Conservation (phyloP, 2,888 invertebrate species). For the Neoaliturus tenellus region DNA sequence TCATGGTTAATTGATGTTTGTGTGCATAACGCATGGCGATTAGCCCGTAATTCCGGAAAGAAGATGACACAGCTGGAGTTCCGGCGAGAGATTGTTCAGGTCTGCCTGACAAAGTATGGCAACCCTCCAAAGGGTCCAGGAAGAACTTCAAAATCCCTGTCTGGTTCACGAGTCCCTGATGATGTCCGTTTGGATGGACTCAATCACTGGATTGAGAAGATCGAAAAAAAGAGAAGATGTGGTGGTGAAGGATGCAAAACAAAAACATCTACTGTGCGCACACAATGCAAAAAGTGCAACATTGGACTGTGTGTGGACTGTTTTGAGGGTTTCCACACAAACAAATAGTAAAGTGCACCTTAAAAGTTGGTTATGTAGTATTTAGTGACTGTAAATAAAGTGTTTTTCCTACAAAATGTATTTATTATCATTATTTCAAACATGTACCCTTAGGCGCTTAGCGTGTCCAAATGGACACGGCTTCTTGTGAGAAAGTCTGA, state of each 20-base stretch:
- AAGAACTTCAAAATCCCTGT: neutral
- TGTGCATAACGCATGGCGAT: constrained; percentile 19
- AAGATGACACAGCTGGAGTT: constrained; percentile 11
- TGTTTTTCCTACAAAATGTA: no score
- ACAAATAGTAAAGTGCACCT: no score
- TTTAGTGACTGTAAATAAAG: no score
- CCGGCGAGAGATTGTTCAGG: constrained; percentile 7
- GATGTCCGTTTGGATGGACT: neutral
- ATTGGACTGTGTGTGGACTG: neutral
- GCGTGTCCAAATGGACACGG: no score
- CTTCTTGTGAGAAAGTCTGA: no score
- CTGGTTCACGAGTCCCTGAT: neutral
- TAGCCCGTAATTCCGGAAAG: neutral
- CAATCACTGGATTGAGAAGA: neutral
- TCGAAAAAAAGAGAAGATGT: neutral
- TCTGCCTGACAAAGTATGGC: neutral
- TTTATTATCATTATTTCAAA: no score
- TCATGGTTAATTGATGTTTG: constrained; percentile 31
- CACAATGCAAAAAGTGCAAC: constrained; percentile 12
- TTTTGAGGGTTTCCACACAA: neutral
- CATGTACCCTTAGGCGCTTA: no score
- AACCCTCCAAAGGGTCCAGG: neutral
- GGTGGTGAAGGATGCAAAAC: constrained; percentile 22
- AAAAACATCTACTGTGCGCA: neutral
- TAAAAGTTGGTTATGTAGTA: no score